These are phyloP conservation scores for Stichodactyla mertensii DNA, from an alignment of 64 coral and sea anemone species.

Conservation along the genomic window DNA sequence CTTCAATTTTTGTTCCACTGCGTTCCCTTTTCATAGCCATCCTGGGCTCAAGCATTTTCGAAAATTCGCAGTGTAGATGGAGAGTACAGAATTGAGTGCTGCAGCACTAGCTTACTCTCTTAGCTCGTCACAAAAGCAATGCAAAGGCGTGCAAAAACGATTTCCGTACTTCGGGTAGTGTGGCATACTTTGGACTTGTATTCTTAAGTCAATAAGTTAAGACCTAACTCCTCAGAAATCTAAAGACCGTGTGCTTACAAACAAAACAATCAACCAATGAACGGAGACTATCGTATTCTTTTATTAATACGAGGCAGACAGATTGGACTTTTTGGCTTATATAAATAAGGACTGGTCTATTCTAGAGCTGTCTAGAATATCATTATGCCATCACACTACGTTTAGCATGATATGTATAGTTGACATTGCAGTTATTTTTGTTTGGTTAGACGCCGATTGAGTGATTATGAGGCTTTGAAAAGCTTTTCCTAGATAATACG, in stretches of 20 bases:
- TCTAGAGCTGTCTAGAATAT: background rate
- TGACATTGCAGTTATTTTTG: constrained; percentile 7
- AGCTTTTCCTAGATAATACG: background rate
- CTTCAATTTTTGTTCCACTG: background rate
- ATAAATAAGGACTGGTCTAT: background rate
- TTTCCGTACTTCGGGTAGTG: background rate
- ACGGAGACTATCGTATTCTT: background rate
- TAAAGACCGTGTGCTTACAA: background rate
- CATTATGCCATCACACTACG: background rate
- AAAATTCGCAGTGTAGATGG: no score
- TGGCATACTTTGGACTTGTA: background rate
- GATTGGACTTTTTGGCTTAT: constrained; percentile 12
- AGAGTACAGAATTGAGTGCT: no score
- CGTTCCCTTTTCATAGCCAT: background rate
- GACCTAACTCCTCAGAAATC: constrained; percentile 18
- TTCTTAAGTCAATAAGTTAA: constrained; percentile 18
- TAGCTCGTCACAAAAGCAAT: no score
- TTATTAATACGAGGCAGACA: background rate
- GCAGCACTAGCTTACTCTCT: no score
- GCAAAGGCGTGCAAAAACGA: background rate
- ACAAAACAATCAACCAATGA: constrained; percentile 19
- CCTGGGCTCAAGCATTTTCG: background rate
- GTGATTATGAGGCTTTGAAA: background rate
- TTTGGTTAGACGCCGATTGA: background rate
- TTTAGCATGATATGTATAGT: constrained; percentile 10